Evolutionary conservation across 2,797 vertebrate species (phyloP).

Genomic region (Alca torda): DNA sequence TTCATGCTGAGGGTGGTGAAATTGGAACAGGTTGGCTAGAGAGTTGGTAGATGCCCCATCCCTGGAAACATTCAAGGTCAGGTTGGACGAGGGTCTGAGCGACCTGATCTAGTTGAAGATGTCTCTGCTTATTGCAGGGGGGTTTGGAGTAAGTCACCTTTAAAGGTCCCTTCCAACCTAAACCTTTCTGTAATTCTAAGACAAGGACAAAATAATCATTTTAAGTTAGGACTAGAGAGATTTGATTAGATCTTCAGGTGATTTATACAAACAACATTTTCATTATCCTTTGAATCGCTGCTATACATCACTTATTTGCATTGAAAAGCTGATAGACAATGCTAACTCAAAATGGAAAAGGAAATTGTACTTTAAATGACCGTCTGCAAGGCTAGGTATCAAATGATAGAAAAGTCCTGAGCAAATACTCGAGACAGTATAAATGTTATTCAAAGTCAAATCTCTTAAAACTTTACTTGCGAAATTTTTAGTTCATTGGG

Average conservation of each 20-base stretch:
- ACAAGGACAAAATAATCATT: neutral
- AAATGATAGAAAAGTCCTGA: neutral
- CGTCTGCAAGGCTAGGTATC: neutral
- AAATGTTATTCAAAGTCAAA: neutral
- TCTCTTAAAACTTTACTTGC: neutral
- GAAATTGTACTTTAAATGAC: neutral
- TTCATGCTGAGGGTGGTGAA: neutral
- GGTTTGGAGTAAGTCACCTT: neutral
- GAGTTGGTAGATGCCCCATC: neutral
- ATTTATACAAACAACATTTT: neutral
- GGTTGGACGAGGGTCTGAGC: neutral
- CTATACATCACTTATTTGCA: neutral
- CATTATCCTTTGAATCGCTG: neutral
- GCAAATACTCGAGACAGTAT: neutral
- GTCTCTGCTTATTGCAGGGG: neutral
- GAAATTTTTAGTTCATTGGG: neutral
- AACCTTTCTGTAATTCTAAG: neutral
- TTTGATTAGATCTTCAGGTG: neutral
- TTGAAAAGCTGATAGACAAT: neutral
- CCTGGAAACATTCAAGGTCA: neutral
- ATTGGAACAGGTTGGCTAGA: neutral
- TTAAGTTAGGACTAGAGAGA: neutral
- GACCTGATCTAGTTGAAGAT: neutral
- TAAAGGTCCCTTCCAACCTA: neutral
- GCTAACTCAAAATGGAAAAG: neutral